These are phyloP conservation scores for Tinea pellionella DNA, from an alignment of 2,888 invertebrate genomes.

Conservation along the genomic window DNA sequence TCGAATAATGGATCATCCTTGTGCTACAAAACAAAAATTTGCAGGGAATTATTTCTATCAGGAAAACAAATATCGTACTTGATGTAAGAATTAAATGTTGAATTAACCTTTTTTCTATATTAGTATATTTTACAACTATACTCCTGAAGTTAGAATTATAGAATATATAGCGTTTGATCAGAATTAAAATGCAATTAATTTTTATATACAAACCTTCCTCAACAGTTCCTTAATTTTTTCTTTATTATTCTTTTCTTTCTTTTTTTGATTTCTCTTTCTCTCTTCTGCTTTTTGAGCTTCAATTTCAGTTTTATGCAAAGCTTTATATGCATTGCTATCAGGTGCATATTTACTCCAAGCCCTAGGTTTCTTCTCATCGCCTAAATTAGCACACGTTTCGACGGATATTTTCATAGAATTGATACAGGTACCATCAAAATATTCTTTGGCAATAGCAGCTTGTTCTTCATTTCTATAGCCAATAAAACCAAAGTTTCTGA, in stretches of 20 bases:
- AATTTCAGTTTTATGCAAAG: conserved; percentile 48
- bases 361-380: conserved; percentile 80
- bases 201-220: conserved; percentile 61
- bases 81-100: too few species aligned
- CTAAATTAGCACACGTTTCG: conserved; percentile 76
- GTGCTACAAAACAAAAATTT: conserved; percentile 62
- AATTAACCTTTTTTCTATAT: too few species aligned
- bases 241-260: conserved; percentile 45
- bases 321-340: conserved; percentile 77
- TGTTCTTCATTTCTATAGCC: conserved; percentile 87
- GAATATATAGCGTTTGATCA: too few species aligned
- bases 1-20: conserved; percentile 90
- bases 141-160: too few species aligned
- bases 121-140: too few species aligned
- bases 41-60: background rate
- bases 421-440: conserved; percentile 87
- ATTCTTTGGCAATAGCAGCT: conserved; percentile 79
- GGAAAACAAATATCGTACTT: too few species aligned
- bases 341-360: conserved; percentile 93
- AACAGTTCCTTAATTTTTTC: conserved; percentile 75
- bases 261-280: conserved; percentile 26
- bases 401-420: conserved; percentile 86
- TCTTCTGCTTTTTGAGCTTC: conserved; percentile 33
- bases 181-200: too few species aligned
- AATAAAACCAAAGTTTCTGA: conserved; percentile 93